Evolutionary conservation across 2,113 vertebrate species (phyloP).

Genomic region (Burhinus bistriatus): DNA sequence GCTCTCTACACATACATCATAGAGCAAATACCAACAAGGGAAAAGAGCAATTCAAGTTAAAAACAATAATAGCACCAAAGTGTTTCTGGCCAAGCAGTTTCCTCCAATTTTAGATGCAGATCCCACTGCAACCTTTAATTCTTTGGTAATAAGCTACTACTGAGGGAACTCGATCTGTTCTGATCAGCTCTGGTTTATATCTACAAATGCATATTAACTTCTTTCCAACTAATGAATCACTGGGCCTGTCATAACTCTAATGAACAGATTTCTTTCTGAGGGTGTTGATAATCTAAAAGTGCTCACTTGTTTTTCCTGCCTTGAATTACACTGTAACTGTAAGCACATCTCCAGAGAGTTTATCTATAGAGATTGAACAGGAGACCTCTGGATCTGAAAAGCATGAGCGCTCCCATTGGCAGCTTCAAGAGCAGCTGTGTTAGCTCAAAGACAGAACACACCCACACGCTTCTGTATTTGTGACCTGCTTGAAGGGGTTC

Average conservation of each 20-base stretch:
- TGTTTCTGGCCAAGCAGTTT: background rate
- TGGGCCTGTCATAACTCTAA: conserved; percentile 2
- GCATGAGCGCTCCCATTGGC: background rate
- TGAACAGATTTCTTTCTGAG: background rate
- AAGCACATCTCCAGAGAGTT: conserved; percentile 12
- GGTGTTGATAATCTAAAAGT: conserved; percentile 10
- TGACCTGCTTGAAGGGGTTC: background rate
- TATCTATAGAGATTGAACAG: background rate
- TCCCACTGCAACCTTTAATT: conserved; percentile 59
- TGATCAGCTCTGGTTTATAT: conserved; percentile 50
- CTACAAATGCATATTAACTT: conserved; percentile 6
- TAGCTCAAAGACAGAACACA: background rate
- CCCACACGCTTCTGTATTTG: accelerated
- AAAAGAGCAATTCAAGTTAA: conserved; percentile 38
- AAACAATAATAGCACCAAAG: conserved; percentile 27
- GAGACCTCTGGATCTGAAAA: background rate
- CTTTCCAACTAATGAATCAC: conserved; percentile 15
- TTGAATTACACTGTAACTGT: background rate
- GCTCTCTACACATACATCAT: background rate
- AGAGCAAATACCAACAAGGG: conserved; percentile 43
- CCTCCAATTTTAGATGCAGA: conserved; percentile 44
- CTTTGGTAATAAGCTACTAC: conserved; percentile 48
- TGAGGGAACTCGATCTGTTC: background rate
- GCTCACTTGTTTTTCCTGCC: background rate
- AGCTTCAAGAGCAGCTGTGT: background rate